Base-by-base conservation (phyloP, 2,888 invertebrate species). In the Ypsolopha sequella region DNA sequence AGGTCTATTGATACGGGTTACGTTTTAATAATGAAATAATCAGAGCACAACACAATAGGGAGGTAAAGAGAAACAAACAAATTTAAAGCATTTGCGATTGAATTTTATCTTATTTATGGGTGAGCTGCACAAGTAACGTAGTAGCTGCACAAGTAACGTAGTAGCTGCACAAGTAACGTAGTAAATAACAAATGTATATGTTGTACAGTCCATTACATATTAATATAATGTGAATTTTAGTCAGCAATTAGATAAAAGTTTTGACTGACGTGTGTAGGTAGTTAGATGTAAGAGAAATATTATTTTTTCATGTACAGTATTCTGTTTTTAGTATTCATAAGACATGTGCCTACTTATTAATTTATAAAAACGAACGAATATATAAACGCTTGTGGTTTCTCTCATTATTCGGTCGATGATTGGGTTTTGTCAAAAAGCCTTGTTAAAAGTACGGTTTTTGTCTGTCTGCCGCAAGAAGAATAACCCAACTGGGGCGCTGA, bases 221-320 rank as follows among this genome's bases (percentile, higher is more conserved):
- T 11, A 46, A 24, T 14, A 33, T 54, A 41, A 52, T 57, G 57
- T 55, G 55, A 56, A 59, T 56, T 50, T 58, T 61, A 62, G 63
- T 63, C 63, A 58, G 61, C 58, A 55, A 55, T 47, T 47, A 60
- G 56, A 60, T 47, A 47, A 36, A 47, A 36, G 24, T 47, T 47
- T 11, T 57, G 68, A 68, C 71, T 73, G 71, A 68, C 62, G 38
- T 66, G 61, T 72, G 13, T 47, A 47, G 43, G n/a, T 47, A 47
- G 36, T 11, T 47, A 47, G 36, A 9, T 64, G 61, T 65, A 65
- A 60, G 55, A 54, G 58, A 56, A 61, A 62, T 55, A 52, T 59
- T 65, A 60, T 65, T 65, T 68, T 69, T 67, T 65, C 60, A 63
- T 73, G 74, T 74, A 75, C 73, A 74, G 71, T 72, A 66, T 68